Conservation (phyloP, 2,888 invertebrate genomes). For the Pogonocherus hispidulus region DNA sequence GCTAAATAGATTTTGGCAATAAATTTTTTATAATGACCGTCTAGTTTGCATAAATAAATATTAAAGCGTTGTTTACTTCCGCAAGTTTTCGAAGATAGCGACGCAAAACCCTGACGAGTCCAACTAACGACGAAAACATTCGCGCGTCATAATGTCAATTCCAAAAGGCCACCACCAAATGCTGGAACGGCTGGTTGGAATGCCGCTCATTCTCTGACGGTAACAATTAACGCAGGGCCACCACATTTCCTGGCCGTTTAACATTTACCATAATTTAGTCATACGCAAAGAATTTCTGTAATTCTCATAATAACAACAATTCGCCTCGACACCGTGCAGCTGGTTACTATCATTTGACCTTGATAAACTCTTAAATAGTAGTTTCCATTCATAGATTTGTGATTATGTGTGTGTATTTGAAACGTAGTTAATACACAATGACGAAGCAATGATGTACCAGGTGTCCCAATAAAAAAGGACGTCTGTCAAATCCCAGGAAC, state of each 20-base stretch:
- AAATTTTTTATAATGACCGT: not conserved
- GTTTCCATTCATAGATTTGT: constrained; percentile 28
- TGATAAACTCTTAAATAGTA: constrained; percentile 46
- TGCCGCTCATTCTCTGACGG: not conserved
- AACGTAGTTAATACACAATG: constrained; percentile 13
- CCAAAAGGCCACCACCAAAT: too few species aligned
- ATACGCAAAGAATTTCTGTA: constrained; percentile 20
- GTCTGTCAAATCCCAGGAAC: too few species aligned
- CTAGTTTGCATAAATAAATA: not conserved
- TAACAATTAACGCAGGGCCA: constrained; percentile 11
- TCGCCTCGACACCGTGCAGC: constrained; percentile 35
- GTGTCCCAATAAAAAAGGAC: too few species aligned
- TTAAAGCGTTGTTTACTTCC: not conserved
- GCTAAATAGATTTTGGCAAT: too few species aligned
- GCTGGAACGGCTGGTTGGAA: not conserved
- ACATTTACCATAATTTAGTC: constrained; percentile 25
- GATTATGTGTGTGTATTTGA: constrained; percentile 1
- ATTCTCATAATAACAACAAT: constrained; percentile 27
- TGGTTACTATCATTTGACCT: constrained; percentile 46
- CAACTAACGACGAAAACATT: not conserved
- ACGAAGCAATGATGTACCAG: not conserved
- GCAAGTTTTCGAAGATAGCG: not conserved
- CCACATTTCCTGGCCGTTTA: constrained; percentile 10
- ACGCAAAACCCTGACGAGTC: not conserved
- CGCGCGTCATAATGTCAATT: too few species aligned